A percentile compares a stretch with the other conserved stretches of the same genome.
Evolutionary conservation across 2,113 vertebrate genomes (phyloP).

Genomic region (Corydoras sp.): DNA sequence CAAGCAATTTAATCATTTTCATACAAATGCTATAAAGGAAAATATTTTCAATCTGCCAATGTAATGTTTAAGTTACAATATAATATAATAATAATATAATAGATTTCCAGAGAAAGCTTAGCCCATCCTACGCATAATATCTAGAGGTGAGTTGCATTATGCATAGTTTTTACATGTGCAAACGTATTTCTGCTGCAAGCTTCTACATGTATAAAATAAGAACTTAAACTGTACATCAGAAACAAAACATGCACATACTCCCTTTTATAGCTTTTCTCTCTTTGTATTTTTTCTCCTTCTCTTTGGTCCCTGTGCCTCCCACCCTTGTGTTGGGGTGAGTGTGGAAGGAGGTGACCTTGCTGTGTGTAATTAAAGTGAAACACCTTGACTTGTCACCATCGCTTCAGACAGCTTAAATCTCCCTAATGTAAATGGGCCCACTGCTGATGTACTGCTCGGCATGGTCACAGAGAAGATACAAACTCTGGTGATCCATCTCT

Average conservation of each 20-base stretch:
- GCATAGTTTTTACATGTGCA: too few species aligned
- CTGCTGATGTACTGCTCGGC: slow-evolving; percentile 63
- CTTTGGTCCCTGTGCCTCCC: slow-evolving; percentile 39
- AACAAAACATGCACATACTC: neutral
- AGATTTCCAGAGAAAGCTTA: too few species aligned
- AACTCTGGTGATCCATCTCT: slow-evolving; percentile 71
- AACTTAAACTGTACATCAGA: neutral
- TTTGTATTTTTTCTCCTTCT: slow-evolving; percentile 39
- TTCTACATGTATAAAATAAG: neutral
- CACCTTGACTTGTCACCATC: slow-evolving; percentile 77
- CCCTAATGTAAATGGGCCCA: slow-evolving; percentile 74
- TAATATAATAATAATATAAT: too few species aligned
- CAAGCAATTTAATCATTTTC: too few species aligned
- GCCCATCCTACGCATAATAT: too few species aligned
- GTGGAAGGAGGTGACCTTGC: slow-evolving; percentile 71
- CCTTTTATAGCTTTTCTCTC: slow-evolving; percentile 7
- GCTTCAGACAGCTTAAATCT: slow-evolving; percentile 78
- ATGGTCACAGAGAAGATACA: slow-evolving; percentile 67
- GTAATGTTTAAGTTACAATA: too few species aligned
- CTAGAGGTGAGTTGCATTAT: too few species aligned
- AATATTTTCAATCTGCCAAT: too few species aligned
- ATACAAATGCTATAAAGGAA: too few species aligned
- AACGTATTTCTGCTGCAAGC: neutral
- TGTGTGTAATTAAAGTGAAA: slow-evolving; percentile 77
- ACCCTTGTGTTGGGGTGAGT: slow-evolving; percentile 51